Evolutionary conservation across 2,888 invertebrate genomes (phyloP).

Genomic region (Stenoptilia bipunctidactyla): DNA sequence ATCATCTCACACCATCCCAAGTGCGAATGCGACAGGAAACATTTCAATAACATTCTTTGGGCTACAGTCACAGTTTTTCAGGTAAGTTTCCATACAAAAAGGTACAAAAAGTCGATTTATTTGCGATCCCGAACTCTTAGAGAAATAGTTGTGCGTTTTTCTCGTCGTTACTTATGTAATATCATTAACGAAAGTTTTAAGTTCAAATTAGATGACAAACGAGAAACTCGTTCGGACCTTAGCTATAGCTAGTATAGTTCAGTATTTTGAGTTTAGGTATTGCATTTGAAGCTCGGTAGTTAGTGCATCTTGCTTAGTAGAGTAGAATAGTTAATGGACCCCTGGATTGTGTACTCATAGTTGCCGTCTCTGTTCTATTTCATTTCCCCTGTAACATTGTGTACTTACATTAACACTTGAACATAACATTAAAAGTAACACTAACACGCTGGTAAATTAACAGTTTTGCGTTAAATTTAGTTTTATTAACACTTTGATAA

Average conservation of each 20-base stretch:
- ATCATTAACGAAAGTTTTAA: constrained; percentile 8
- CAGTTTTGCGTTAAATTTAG: constrained; percentile 32
- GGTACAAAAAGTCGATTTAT: constrained; percentile 53
- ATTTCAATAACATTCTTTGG: constrained; percentile 98
- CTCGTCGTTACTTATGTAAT: constrained; percentile 27
- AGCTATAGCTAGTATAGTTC: constrained; percentile 22
- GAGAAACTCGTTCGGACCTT: constrained; percentile 40
- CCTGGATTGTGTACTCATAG: constrained; percentile 59
- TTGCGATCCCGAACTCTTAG: constrained; percentile 58
- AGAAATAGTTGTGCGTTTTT: constrained; percentile 48
- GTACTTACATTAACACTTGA: constrained; percentile 54
- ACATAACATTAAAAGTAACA: constrained; percentile 49
- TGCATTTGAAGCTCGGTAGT: constrained; percentile 44
- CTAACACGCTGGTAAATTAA: constrained; percentile 48
- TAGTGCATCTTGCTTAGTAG: constrained; percentile 62
- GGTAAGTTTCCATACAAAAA: constrained; percentile 77
- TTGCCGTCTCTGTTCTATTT: constrained; percentile 58
- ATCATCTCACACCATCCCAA: constrained; percentile 88
- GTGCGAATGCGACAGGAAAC: constrained; percentile 97
- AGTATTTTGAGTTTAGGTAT: constrained; percentile 25
- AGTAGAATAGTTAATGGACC: constrained; percentile 29
- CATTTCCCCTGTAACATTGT: constrained; percentile 40
- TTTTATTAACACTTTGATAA: constrained; percentile 37
- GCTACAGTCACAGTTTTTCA: constrained; percentile 97
- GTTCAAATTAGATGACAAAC: constrained; percentile 22